Evolutionary conservation across 2,888 invertebrate species (phyloP), one percentile per base, ranked within the genome.

Genomic region (Chrysolina haemoptera): DNA sequence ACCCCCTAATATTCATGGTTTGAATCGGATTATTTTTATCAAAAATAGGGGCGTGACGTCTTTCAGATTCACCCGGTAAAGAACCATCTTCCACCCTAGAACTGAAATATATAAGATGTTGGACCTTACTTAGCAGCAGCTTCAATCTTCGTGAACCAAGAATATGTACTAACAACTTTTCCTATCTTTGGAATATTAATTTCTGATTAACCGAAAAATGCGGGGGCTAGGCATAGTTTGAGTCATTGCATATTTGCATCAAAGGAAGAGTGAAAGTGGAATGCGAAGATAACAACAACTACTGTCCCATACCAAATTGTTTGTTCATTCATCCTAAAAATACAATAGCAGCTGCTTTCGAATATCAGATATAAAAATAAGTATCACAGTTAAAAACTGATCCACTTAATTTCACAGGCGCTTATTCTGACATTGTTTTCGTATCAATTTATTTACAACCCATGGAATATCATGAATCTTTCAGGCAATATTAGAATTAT

Each of bases 201-300:
- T n/a, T n/a, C n/a, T n/a, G n/a, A n/a, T n/a, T n/a, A n/a, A n/a
- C n/a, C n/a, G n/a, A n/a, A n/a, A n/a, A n/a, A n/a, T 27, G 27
- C 1, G 27, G 27, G 27, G 27, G 27, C 27, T 27, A 27, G 27
- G 27, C 27, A 27, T 27, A 27, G 27, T 53, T 18, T 12, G 53
- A 53, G 11, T 20, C 53, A 22, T 14, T 27, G 27, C n/a, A 35
- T 59, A 59, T 59, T 12, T 59, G 55, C 4, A 59, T 53, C n/a
- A 59, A n/a, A 59, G 22, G 27, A 59, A 59, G 27, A 59, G 59
- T 59, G 59, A 59, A 35, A 59, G 59, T 59, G 59, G 50, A 27
- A 59, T 59, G 59, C 35, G 11, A 53, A 18, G 5, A 53, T 11
- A 35, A 1, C n/a, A n/a, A n/a, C n/a, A n/a, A n/a, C n/a, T n/a